phyloP scores from a whole-genome alignment of 2,797 vertebrate species.

The Erithacus rubecula region DNA sequence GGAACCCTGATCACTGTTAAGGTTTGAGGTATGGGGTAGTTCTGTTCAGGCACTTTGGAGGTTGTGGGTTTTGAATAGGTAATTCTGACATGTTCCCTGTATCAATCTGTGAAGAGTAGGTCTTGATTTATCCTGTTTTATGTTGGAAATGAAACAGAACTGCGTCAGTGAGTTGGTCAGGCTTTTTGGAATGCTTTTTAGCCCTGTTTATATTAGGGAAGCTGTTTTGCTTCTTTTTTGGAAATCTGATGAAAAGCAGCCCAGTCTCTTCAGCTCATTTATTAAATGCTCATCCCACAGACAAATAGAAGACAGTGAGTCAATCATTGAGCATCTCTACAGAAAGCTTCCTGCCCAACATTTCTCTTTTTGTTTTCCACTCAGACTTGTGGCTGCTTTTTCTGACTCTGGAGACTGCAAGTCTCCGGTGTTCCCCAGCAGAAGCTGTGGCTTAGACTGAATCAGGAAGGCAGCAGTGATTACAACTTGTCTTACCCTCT shows the following conservation, averaged over 20 bases:
- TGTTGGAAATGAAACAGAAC: background rate
- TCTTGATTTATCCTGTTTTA: background rate
- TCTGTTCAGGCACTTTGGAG: background rate
- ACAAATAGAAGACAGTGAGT: background rate
- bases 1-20: background rate
- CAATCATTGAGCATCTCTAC: background rate
- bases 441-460: conserved; percentile 24
- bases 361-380: conserved; percentile 8
- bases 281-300: background rate
- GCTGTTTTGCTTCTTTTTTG: background rate
- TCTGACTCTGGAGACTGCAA: background rate
- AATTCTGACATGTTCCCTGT: conserved; percentile 39
- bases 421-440: background rate
- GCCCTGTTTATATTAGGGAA: background rate
- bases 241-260: background rate
- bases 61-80: background rate
- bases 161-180: background rate
- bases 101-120: conserved; percentile 17
- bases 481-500: background rate
- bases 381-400: conserved; percentile 21
- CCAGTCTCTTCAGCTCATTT: background rate
- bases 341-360: background rate
- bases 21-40: background rate
- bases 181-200: background rate
- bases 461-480: conserved; percentile 9